Conservation (phyloP, 2,888 invertebrate species). For the Rosalia funebris region DNA sequence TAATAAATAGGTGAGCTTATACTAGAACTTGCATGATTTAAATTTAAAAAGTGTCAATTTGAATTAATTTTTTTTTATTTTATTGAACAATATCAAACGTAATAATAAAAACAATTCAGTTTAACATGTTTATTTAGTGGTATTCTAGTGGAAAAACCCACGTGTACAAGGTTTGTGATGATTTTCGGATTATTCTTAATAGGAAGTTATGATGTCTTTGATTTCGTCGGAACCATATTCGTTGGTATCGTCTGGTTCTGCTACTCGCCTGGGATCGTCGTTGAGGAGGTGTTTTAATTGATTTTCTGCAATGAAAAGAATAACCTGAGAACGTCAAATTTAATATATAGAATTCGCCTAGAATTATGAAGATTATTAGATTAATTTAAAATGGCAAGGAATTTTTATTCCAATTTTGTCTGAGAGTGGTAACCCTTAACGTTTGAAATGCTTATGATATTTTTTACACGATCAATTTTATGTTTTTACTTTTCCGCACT, state of each 20-base stretch:
- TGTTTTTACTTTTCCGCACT: background rate
- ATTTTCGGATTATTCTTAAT: slow-evolving; percentile 5
- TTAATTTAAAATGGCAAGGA: too few species aligned
- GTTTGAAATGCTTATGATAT: background rate
- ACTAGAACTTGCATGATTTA: too few species aligned
- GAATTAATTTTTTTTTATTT: too few species aligned
- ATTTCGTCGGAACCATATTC: background rate
- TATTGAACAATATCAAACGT: too few species aligned
- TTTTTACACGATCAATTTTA: background rate
- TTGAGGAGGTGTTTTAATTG: background rate
- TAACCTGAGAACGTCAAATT: background rate
- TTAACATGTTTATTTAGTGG: background rate
- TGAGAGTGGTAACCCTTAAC: too few species aligned
- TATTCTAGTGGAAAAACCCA: slow-evolving; percentile 4
- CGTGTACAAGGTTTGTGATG: background rate
- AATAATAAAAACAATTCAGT: too few species aligned
- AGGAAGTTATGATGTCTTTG: background rate
- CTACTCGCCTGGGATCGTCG: background rate
- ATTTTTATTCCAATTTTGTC: too few species aligned
- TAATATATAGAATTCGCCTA: too few species aligned
- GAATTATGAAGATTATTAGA: too few species aligned
- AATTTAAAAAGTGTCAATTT: too few species aligned
- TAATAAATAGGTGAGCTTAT: too few species aligned
- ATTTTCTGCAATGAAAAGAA: background rate
- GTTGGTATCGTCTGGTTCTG: background rate